Evolutionary conservation across 2,113 vertebrate species (phyloP).

Genomic region (Capreolus pygargus): DNA sequence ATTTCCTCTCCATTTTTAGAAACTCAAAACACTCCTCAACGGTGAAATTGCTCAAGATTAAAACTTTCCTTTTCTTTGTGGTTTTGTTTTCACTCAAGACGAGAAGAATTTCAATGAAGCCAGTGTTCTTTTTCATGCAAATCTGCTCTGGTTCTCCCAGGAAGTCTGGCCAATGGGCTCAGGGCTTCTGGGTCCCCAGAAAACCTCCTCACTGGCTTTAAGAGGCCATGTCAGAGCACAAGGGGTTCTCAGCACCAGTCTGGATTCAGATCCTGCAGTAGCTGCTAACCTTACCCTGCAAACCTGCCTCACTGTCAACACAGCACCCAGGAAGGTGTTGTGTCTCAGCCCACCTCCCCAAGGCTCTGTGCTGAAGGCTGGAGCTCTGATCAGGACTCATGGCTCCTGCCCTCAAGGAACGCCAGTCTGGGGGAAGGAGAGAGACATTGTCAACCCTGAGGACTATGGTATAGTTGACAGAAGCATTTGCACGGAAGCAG

Average conservation of each 20-base stretch:
- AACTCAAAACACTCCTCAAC: conserved; percentile 67
- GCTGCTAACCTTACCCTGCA: not conserved
- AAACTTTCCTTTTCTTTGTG: conserved; percentile 76
- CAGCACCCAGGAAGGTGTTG: fast-evolving
- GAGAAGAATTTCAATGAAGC: conserved; percentile 85
- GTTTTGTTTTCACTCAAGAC: conserved; percentile 70
- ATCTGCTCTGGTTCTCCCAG: conserved; percentile 65
- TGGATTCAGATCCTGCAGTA: not conserved
- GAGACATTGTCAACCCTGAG: not conserved
- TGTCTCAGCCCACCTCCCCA: not conserved
- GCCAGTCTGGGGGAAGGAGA: not conserved
- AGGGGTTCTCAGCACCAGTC: not conserved
- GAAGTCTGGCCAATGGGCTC: not conserved
- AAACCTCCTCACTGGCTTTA: conserved; percentile 6
- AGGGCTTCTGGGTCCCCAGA: not conserved
- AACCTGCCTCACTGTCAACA: fast-evolving
- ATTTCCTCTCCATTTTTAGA: conserved; percentile 76
- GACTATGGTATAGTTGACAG: not conserved
- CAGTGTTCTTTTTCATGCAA: conserved; percentile 82
- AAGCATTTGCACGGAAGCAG: not conserved
- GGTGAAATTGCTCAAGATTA: conserved; percentile 72
- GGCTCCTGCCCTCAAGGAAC: not conserved
- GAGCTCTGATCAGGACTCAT: not conserved
- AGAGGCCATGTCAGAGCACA: not conserved
- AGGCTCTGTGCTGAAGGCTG: not conserved